Evolutionary conservation across 1,140 invertebrate genomes (phyloP).

Genomic region (Drosophila watanabei): DNA sequence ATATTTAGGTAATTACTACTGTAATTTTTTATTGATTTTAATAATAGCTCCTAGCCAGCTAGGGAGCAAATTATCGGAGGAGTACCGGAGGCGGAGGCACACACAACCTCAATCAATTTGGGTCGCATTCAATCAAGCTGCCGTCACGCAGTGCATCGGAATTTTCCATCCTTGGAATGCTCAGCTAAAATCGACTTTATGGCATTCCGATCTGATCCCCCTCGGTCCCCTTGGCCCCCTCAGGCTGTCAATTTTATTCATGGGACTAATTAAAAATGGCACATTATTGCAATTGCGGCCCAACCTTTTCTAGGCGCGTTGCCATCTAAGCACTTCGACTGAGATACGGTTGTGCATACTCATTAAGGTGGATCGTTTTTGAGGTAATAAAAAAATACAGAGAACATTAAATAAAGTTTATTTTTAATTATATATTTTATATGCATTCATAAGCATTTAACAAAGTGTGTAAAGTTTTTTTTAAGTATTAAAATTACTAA

Average conservation of each 20-base stretch:
- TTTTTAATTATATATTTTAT: not conserved
- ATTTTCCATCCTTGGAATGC: slow-evolving; percentile 37
- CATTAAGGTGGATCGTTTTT: slow-evolving; percentile 21
- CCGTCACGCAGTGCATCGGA: slow-evolving; percentile 37
- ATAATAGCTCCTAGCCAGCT: not conserved
- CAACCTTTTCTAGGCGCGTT: slow-evolving; percentile 44
- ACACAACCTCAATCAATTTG: slow-evolving; percentile 35
- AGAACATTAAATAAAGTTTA: not conserved
- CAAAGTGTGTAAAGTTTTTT: not conserved
- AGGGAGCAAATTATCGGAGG: slow-evolving; percentile 6
- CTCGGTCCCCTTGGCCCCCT: too few species aligned
- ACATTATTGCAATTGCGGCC: slow-evolving; percentile 63
- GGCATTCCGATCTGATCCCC: not conserved
- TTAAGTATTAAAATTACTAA: not conserved
- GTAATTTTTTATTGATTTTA: slow-evolving; percentile 7
- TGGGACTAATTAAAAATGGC: slow-evolving; percentile 65
- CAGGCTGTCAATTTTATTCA: slow-evolving; percentile 50
- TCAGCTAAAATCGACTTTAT: slow-evolving; percentile 30
- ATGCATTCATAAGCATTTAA: not conserved
- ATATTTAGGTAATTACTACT: slow-evolving; percentile 16
- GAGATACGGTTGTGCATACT: slow-evolving; percentile 12
- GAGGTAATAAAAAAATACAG: too few species aligned
- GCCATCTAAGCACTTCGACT: slow-evolving; percentile 41
- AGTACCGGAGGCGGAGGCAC: slow-evolving; percentile 4
- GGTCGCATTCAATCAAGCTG: slow-evolving; percentile 38